Evolutionary conservation across 2,888 invertebrate species (phyloP).

Genomic region (Saturnia pavonia): DNA sequence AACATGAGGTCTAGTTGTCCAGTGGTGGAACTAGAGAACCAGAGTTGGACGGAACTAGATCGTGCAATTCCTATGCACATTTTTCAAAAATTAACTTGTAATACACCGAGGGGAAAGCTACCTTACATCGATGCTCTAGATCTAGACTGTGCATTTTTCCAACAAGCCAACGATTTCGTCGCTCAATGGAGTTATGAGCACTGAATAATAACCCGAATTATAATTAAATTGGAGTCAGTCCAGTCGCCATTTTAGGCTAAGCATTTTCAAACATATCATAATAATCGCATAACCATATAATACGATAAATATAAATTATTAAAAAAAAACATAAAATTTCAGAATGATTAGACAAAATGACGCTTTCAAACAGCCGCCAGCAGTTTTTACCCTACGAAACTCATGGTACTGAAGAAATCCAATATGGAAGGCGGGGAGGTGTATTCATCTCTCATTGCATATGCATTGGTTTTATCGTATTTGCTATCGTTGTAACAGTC

Average conservation of each 20-base stretch:
- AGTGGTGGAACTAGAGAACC: too few species aligned
- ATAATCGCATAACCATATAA: not conserved
- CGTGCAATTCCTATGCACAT: too few species aligned
- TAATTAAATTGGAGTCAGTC: too few species aligned
- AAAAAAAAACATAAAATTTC: conserved; percentile 32
- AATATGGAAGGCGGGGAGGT: conserved; percentile 83
- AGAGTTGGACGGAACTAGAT: too few species aligned
- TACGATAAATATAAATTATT: not conserved
- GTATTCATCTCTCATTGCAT: conserved; percentile 84
- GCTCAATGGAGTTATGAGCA: too few species aligned
- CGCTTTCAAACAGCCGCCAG: conserved; percentile 78
- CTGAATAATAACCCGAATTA: not conserved
- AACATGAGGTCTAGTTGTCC: too few species aligned
- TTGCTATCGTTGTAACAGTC: conserved; percentile 58
- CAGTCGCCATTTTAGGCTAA: not conserved
- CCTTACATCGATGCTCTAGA: too few species aligned
- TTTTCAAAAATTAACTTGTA: too few species aligned
- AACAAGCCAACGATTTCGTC: too few species aligned
- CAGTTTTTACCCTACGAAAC: conserved; percentile 83
- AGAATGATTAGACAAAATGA: conserved; percentile 65
- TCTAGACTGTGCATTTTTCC: too few species aligned
- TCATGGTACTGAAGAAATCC: conserved; percentile 75
- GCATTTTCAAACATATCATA: not conserved
- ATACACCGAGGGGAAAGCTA: too few species aligned
- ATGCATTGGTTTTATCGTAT: conserved; percentile 67